Evolutionary conservation across 1,140 invertebrate species (phyloP).

Genomic region (Orchestia grillus): DNA sequence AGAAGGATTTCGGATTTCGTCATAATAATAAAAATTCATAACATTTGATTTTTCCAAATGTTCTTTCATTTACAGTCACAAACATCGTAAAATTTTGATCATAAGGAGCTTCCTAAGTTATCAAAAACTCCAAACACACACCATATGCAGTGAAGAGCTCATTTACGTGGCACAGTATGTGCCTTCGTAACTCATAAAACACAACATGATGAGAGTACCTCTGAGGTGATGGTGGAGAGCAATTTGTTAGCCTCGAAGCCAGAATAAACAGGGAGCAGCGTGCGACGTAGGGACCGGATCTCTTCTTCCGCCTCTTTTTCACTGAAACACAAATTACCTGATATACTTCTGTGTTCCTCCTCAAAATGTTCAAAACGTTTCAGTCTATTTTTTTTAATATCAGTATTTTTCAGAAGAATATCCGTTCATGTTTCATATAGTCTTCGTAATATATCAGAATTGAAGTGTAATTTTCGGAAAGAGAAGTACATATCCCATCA

Average conservation of each 20-base stretch:
- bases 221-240: conserved; percentile 21
- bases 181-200: neutral
- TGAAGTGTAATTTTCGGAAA: too few species aligned
- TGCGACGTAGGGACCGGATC: neutral
- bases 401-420: neutral
- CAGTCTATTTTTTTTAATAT: neutral
- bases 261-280: neutral
- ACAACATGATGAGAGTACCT: neutral
- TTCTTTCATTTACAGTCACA: too few species aligned
- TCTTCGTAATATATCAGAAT: neutral
- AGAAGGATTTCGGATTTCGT: too few species aligned
- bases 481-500: neutral
- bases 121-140: too few species aligned
- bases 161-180: neutral
- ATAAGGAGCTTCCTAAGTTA: too few species aligned
- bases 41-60: too few species aligned
- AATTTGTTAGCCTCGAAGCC: neutral
- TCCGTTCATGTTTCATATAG: neutral
- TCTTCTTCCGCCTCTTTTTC: neutral
- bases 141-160: neutral
- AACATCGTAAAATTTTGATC: too few species aligned
- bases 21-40: too few species aligned
- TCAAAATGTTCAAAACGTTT: neutral
- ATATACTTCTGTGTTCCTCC: neutral
- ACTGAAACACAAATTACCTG: neutral